These are phyloP conservation scores for Drosophila cardini DNA, from an alignment of 1,140 invertebrate species.

Conservation along the genomic window DNA sequence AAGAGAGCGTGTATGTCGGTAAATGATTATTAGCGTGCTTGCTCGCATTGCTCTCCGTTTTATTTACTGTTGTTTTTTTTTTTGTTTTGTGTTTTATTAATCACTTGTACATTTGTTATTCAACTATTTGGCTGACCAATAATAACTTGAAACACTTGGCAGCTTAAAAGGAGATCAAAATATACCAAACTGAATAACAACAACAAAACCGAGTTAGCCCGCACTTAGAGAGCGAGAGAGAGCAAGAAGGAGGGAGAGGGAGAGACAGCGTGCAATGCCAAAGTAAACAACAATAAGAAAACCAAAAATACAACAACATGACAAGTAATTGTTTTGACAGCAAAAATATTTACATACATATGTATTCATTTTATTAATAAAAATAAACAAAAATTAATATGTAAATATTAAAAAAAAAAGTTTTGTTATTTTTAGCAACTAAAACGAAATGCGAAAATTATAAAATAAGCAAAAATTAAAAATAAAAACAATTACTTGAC, in stretches of 20 bases:
- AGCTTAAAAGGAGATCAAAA: constrained; percentile 17
- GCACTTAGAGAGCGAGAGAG: constrained; percentile 1
- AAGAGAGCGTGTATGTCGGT: neutral
- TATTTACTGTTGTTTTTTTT: constrained; percentile 19
- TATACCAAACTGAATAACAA: constrained; percentile 27
- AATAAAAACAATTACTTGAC: no score
- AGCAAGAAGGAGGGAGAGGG: constrained; percentile 7
- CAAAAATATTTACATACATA: constrained; percentile 1
- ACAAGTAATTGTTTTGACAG: constrained; percentile 1
- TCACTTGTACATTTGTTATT: constrained; percentile 52
- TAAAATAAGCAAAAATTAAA: no score
- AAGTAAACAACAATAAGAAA: constrained; percentile 36
- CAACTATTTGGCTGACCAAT: constrained; percentile 38
- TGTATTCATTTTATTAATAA: neutral
- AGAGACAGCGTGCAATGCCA: constrained; percentile 21
- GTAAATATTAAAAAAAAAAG: no score
- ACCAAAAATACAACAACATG: constrained; percentile 14
- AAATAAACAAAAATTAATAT: no score
- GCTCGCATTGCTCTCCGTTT: constrained; percentile 18
- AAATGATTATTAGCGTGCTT: constrained; percentile 18
- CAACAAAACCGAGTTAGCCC: neutral
- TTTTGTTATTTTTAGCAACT: no score
- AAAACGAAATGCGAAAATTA: no score
- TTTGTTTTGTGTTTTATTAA: constrained; percentile 30
- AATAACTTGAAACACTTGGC: constrained; percentile 21